A percentile compares a stretch with the other conserved stretches of the same genome.
Conservation (phyloP, 2,797 vertebrate species). For the Oceanodroma leucorhoa region DNA sequence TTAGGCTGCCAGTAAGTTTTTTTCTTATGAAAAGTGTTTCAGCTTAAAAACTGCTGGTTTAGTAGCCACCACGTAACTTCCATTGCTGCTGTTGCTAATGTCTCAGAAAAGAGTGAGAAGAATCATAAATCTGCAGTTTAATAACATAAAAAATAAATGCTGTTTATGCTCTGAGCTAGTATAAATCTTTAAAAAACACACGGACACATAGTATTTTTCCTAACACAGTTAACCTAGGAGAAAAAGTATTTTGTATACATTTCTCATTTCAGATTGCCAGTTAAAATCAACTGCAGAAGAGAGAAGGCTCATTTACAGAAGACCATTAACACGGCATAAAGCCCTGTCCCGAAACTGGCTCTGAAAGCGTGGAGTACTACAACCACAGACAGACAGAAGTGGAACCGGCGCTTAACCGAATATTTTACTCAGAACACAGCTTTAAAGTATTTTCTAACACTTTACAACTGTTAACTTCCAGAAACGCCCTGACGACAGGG, state of each 20-base stretch:
- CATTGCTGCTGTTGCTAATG: background rate
- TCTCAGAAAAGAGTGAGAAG: background rate
- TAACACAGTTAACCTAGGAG: background rate
- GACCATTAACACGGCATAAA: accelerated
- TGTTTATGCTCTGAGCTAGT: background rate
- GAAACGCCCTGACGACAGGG: accelerated
- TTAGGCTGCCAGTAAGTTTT: background rate
- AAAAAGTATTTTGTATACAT: background rate
- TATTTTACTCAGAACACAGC: accelerated
- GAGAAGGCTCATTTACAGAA: background rate
- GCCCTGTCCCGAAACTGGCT: background rate
- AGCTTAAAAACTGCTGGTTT: background rate
- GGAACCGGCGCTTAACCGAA: accelerated
- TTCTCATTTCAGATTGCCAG: background rate
- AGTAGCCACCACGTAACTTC: background rate
- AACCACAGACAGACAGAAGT: accelerated
- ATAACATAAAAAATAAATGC: no score
- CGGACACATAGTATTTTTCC: accelerated
- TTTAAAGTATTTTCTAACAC: background rate
- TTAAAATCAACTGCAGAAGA: background rate
- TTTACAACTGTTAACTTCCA: background rate
- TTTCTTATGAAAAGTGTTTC: background rate
- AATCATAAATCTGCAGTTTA: background rate
- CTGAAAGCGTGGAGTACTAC: accelerated
- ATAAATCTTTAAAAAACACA: background rate